Evolutionary conservation across 2,113 vertebrate genomes (phyloP).

Genomic region (Myiozetetes cayanensis): DNA sequence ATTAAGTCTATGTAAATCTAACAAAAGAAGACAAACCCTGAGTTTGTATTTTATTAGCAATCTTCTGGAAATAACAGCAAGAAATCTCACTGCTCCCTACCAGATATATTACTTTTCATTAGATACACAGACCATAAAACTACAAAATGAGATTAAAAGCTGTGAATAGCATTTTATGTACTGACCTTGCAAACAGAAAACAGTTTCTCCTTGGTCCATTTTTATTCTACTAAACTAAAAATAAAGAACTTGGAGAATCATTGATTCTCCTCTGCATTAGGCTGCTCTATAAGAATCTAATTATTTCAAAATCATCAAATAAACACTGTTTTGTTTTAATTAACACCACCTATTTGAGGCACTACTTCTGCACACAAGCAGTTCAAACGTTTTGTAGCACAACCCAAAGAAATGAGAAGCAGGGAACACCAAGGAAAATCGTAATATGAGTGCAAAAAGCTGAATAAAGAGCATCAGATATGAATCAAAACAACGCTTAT

Average conservation of each 20-base stretch:
- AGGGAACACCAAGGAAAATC: background rate
- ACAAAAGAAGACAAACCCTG: background rate
- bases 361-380: background rate
- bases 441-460: background rate
- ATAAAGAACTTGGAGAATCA: background rate
- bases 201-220: background rate
- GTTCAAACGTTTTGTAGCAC: background rate
- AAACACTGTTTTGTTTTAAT: background rate
- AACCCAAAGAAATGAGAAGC: background rate
- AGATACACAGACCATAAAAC: constrained; percentile 24
- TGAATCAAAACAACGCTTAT: background rate
- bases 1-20: constrained; percentile 21
- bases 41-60: constrained; percentile 8
- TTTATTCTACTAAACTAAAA: constrained; percentile 2
- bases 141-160: constrained; percentile 28
- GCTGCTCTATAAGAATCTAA: background rate
- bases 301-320: background rate
- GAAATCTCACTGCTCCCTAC: constrained; percentile 32
- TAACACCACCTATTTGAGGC: background rate
- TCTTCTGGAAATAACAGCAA: constrained; percentile 23
- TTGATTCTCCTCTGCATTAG: background rate
- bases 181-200: background rate
- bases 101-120: constrained; percentile 41
- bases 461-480: background rate
- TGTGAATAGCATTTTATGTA: constrained; percentile 29